phyloP scores from a whole-genome alignment of 2,113 vertebrate species.

The Pseudorhombus dupliciocellatus region DNA sequence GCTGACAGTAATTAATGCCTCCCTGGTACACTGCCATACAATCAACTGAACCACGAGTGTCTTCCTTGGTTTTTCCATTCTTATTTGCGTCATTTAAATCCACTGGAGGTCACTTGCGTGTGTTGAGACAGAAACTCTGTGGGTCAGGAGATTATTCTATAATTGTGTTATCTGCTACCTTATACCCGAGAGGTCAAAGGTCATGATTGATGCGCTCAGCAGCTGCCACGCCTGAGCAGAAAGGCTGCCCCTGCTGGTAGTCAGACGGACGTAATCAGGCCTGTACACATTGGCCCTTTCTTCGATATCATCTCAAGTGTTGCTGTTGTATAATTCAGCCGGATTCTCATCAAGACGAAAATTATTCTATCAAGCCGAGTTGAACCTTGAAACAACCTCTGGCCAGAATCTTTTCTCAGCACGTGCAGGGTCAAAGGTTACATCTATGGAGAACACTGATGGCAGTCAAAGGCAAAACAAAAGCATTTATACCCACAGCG shows the following conservation, averaged over 20 bases:
- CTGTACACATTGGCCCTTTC: slow-evolving; percentile 18
- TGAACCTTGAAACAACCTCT: slow-evolving; percentile 19
- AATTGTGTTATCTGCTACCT: neutral
- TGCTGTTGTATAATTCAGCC: no score
- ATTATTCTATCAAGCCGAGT: neutral
- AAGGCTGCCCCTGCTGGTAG: no score
- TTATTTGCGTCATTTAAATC: slow-evolving; percentile 16
- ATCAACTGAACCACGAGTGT: slow-evolving; percentile 11
- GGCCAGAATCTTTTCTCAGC: neutral
- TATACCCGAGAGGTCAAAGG: no score
- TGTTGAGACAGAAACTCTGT: neutral
- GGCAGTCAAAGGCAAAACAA: slow-evolving; percentile 1
- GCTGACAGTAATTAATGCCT: slow-evolving; percentile 64
- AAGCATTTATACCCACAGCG: slow-evolving; percentile 1
- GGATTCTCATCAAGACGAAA: neutral
- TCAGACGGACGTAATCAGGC: slow-evolving; percentile 19
- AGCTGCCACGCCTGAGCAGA: neutral
- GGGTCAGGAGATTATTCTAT: no score
- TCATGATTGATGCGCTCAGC: no score
- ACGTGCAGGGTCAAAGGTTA: slow-evolving; percentile 1
- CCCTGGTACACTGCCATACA: slow-evolving; percentile 43
- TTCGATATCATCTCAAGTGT: no score
- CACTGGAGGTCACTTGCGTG: slow-evolving; percentile 13
- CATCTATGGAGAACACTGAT: neutral
- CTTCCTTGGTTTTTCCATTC: neutral